A percentile compares a stretch with the other conserved stretches of the same genome.
phyloP scores from a whole-genome alignment of 2,113 vertebrate genomes.

The pig (Sus scrofa) region DNA sequence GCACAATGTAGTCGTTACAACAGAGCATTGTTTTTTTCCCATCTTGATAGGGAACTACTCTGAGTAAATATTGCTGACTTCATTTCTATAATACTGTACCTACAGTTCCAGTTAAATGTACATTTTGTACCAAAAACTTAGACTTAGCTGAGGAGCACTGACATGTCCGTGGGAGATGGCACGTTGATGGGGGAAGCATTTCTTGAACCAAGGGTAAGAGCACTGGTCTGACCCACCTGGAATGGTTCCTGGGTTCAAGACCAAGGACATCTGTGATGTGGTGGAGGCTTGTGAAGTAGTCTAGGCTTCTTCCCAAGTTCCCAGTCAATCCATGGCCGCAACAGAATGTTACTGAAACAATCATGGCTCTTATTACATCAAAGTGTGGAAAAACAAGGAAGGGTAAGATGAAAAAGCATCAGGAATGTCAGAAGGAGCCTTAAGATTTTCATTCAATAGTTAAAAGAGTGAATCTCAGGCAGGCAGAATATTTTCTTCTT shows the following conservation, averaged over 20 bases:
- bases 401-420: background rate
- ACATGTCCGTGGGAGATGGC: background rate
- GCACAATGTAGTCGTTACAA: background rate
- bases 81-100: background rate
- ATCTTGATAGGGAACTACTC: background rate
- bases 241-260: background rate
- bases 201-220: background rate
- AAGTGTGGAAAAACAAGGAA: slow-evolving; percentile 16
- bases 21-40: background rate
- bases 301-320: background rate
- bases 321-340: background rate
- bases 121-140: background rate
- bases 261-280: slow-evolving; percentile 26
- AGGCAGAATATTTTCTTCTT: background rate
- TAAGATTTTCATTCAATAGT: slow-evolving; percentile 47
- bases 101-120: slow-evolving; percentile 35
- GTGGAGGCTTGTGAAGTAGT: background rate
- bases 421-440: slow-evolving; percentile 27
- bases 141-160: background rate
- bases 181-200: background rate
- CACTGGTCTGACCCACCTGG: background rate
- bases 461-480: background rate
- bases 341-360: slow-evolving; percentile 27
- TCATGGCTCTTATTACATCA: background rate
- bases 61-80: slow-evolving; percentile 23